phyloP scores from a whole-genome alignment of 2,888 invertebrate genomes.

The Barypeithes pellucidus region DNA sequence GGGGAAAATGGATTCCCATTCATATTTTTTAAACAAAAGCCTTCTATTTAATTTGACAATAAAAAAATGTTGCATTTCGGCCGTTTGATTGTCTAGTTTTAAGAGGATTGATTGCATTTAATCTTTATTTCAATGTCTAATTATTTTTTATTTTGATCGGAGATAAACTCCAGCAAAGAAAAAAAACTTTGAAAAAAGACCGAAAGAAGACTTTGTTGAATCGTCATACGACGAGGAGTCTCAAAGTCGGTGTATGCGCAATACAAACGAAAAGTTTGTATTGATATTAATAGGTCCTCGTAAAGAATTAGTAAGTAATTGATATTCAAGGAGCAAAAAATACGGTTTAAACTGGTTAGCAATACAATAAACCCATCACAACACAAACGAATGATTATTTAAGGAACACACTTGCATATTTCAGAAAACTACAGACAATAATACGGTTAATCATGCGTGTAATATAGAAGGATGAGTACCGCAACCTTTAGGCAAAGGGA shows the following conservation, averaged over 20 bases:
- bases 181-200: no score
- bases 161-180: no score
- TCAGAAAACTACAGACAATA: slow-evolving; percentile 63
- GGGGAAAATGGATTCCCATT: slow-evolving; percentile 43
- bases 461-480: slow-evolving; percentile 64
- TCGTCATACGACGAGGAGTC: no score
- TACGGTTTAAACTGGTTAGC: not conserved
- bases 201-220: no score
- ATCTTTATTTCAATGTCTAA: not conserved
- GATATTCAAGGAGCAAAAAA: no score
- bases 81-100: slow-evolving; percentile 5
- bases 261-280: no score
- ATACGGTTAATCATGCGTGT: slow-evolving; percentile 66
- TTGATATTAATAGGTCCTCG: no score
- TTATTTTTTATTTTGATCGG: slow-evolving; percentile 2
- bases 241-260: no score
- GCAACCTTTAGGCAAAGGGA: slow-evolving; percentile 57
- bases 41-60: slow-evolving; percentile 38
- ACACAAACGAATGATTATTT: slow-evolving; percentile 39
- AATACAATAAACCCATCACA: slow-evolving; percentile 17
- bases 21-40: slow-evolving; percentile 41
- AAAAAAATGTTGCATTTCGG: slow-evolving; percentile 20
- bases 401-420: slow-evolving; percentile 58
- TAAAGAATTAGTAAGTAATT: not conserved
- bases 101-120: slow-evolving; percentile 4